Percentiles rank a stretch among this genome's conserved stretches.
Conservation (phyloP, 1,140 invertebrate genomes). For the Plectrocnemia conspersa region DNA sequence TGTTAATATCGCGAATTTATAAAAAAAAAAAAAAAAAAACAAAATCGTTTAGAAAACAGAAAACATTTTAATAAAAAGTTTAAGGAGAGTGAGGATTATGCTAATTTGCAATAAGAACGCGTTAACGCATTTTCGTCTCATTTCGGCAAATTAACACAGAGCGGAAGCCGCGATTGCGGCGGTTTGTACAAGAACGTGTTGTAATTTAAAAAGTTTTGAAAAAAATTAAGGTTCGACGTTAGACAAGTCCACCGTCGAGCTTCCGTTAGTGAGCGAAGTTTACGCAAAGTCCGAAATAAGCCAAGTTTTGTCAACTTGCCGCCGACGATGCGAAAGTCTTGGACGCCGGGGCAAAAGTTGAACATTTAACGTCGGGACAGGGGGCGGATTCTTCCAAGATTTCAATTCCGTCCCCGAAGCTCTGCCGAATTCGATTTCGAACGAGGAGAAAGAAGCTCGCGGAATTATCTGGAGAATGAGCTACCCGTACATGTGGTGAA, state of each 20-base stretch:
- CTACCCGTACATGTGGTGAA: neutral
- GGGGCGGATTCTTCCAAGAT: neutral
- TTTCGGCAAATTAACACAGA: too few relatives aligned
- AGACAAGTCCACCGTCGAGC: neutral
- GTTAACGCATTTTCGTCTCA: too few relatives aligned
- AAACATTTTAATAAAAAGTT: too few relatives aligned
- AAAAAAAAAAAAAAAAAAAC: too few relatives aligned
- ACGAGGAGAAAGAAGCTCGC: neutral
- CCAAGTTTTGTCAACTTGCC: conserved; percentile 7
- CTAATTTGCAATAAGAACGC: too few relatives aligned
- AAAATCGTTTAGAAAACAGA: too few relatives aligned
- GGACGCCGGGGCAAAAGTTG: neutral
- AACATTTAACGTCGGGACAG: conserved; percentile 3
- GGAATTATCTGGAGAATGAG: conserved; percentile 14
- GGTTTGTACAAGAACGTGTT: too few relatives aligned
- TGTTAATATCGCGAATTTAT: too few relatives aligned
- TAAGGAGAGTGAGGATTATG: too few relatives aligned
- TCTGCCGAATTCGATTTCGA: conserved; percentile 7
- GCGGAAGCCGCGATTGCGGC: too few relatives aligned
- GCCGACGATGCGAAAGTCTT: too few relatives aligned
- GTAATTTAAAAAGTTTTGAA: conserved; percentile 15
- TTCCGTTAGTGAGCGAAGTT: conserved; percentile 9
- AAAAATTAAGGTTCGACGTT: conserved; percentile 1
- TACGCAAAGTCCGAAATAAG: conserved; percentile 8
- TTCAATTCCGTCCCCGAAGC: neutral